phyloP scores from a whole-genome alignment of 1,140 invertebrate species.

The Sinonovacula constricta region DNA sequence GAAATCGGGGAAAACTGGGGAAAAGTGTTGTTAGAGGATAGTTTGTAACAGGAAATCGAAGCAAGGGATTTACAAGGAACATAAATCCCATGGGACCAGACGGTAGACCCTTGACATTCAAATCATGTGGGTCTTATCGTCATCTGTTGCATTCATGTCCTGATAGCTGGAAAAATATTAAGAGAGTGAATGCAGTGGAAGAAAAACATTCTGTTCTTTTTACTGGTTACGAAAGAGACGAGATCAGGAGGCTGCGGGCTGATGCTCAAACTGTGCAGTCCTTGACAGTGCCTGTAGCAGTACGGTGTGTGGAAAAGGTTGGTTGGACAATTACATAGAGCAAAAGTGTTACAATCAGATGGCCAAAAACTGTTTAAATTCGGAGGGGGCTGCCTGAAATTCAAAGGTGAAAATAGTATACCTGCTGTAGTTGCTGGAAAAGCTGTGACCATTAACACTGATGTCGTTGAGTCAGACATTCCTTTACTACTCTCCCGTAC shows the following conservation, averaged over 20 bases:
- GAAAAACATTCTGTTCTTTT: constrained; percentile 45
- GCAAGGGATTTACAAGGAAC: constrained; percentile 24
- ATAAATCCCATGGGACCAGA: constrained; percentile 15
- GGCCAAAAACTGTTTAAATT: constrained; percentile 52
- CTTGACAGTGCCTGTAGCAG: constrained; percentile 52
- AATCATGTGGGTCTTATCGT: constrained; percentile 1
- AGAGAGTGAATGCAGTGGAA: constrained; percentile 36
- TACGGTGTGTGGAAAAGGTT: constrained; percentile 49
- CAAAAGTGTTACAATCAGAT: constrained; percentile 31
- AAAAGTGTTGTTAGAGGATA: background rate
- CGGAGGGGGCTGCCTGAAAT: constrained; percentile 41
- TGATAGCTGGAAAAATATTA: constrained; percentile 39
- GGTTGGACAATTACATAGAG: constrained; percentile 48
- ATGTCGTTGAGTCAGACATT: constrained; percentile 57
- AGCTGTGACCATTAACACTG: constrained; percentile 48
- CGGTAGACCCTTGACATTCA: background rate
- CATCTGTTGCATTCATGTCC: constrained; percentile 1
- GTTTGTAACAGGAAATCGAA: background rate
- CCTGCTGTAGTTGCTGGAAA: constrained; percentile 51
- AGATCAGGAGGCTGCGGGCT: constrained; percentile 20
- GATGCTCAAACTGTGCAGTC: constrained; percentile 54
- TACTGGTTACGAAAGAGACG: constrained; percentile 34
- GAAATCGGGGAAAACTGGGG: background rate
- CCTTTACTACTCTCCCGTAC: constrained; percentile 49
- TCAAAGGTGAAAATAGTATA: constrained; percentile 16